Evolutionary conservation across 2,113 vertebrate genomes (phyloP).

Genomic region (Sorex fumeus): DNA sequence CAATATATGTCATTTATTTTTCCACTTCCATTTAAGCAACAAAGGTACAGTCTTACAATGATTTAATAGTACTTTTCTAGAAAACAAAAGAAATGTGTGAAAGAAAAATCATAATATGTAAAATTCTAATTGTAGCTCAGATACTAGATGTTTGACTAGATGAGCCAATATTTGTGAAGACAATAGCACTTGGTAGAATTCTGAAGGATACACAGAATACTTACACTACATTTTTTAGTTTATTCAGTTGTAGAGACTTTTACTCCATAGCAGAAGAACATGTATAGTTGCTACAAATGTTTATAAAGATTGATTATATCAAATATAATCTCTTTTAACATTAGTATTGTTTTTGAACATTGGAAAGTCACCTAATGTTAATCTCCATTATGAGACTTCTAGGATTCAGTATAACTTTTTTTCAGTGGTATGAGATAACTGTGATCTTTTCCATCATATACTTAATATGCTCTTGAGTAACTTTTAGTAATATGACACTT

Average conservation of each 20-base stretch:
- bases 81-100: conserved; percentile 50
- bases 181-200: conserved; percentile 19
- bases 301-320: conserved; percentile 54
- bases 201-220: conserved; percentile 48
- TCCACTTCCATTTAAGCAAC: conserved; percentile 54
- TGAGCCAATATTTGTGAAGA: conserved; percentile 63
- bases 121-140: conserved; percentile 51
- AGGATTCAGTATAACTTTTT: conserved; percentile 59
- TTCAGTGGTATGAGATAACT: conserved; percentile 63
- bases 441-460: conserved; percentile 52
- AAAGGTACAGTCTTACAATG: conserved; percentile 61
- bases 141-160: conserved; percentile 63
- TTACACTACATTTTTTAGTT: conserved; percentile 57
- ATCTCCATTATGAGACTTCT: conserved; percentile 64
- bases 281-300: conserved; percentile 67
- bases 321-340: conserved; percentile 53
- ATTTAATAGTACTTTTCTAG: conserved; percentile 59
- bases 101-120: conserved; percentile 51
- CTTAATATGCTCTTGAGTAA: conserved; percentile 54
- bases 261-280: conserved; percentile 35
- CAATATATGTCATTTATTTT: conserved; percentile 53
- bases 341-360: conserved; percentile 52
- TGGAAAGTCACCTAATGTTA: conserved; percentile 49
- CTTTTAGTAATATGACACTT: conserved; percentile 66
- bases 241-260: conserved; percentile 59